These are phyloP conservation scores for Drosophila ustulata DNA, from an alignment of 2,888 invertebrate genomes.

Conservation along the genomic window DNA sequence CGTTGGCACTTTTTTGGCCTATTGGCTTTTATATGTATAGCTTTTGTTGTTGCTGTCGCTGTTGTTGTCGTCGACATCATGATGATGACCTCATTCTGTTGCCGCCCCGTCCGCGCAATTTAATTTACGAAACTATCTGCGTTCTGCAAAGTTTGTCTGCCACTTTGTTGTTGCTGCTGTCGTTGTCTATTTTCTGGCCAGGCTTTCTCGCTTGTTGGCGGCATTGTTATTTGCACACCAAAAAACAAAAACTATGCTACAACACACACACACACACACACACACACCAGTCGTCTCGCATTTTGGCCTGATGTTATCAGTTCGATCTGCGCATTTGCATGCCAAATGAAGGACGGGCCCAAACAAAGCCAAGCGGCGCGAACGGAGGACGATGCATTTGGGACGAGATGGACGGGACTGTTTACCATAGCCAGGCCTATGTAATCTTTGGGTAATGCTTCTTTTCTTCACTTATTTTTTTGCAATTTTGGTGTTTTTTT, in stretches of 20 bases:
- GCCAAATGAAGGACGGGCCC: constrained; percentile 68
- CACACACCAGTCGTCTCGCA: constrained; percentile 24
- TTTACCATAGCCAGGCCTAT: constrained; percentile 7
- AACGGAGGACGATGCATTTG: constrained; percentile 12
- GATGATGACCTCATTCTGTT: constrained; percentile 75
- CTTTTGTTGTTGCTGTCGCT: constrained; percentile 25
- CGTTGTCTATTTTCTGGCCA: constrained; percentile 41
- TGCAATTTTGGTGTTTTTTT: neutral
- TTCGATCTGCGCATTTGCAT: constrained; percentile 78
- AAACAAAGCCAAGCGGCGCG: neutral
- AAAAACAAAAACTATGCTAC: constrained; percentile 51
- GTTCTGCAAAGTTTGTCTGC: constrained; percentile 71
- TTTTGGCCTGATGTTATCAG: constrained; percentile 76
- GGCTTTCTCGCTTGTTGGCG: constrained; percentile 65
- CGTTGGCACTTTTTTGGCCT: constrained; percentile 70
- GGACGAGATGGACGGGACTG: neutral
- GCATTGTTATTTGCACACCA: constrained; percentile 70
- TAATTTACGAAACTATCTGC: constrained; percentile 78
- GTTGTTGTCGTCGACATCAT: constrained; percentile 33
- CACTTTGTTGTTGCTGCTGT: constrained; percentile 53
- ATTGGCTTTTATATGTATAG: constrained; percentile 62
- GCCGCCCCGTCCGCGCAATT: constrained; percentile 63
- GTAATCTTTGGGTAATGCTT: constrained; percentile 55
- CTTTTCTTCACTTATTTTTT: constrained; percentile 22
- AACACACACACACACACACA: neutral